Base-by-base conservation (phyloP, 2,888 invertebrate genomes). In the Holacanthella duospinosa region DNA sequence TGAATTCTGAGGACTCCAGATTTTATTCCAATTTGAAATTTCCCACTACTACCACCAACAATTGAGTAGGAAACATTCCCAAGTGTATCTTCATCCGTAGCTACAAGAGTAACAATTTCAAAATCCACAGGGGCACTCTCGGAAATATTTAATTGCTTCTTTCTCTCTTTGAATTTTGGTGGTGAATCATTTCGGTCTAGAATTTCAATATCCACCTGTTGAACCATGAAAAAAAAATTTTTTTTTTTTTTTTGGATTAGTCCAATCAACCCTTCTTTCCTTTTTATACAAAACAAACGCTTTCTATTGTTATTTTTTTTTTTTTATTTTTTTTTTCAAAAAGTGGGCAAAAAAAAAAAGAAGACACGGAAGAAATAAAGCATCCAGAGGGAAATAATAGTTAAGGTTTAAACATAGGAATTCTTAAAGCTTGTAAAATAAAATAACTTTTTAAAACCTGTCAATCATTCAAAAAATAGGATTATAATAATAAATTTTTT, bases 161-260 rank as follows among this genome's bases (percentile, higher is more conserved):
- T 86, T 43, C 86, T 83, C 68, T 86, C 84, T 73, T 84, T 84
- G 81, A 92, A 91, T 61, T 86, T 84, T 2, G 95, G 95, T n/a
- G 93, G 92, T 75, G 90, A 92, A 81, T 95, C 95, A 78, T 95
- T 95, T 79, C 88, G 88, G 80, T 95, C 95, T 77, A 89, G 78
- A 36, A 71, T 64, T 63, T 70, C 68, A 27, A 73, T 70, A 55
- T 69, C 66, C 59, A 71, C 69, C 73, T 73, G 63, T 43, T 26
- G 54, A 29, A 36, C 36, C 26, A 62, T 36, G 48, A 57, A 19
- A 26, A 53, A 24, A 55, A n/a, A n/a, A n/a, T n/a, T n/a, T n/a
- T n/a, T n/a, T n/a, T n/a, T n/a, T n/a, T n/a, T n/a, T n/a, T n/a
- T n/a, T n/a, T n/a, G n/a, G n/a, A n/a, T n/a, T n/a, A n/a, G n/a